Conservation (phyloP, 2,113 vertebrate genomes). For the Morone chrysops region DNA sequence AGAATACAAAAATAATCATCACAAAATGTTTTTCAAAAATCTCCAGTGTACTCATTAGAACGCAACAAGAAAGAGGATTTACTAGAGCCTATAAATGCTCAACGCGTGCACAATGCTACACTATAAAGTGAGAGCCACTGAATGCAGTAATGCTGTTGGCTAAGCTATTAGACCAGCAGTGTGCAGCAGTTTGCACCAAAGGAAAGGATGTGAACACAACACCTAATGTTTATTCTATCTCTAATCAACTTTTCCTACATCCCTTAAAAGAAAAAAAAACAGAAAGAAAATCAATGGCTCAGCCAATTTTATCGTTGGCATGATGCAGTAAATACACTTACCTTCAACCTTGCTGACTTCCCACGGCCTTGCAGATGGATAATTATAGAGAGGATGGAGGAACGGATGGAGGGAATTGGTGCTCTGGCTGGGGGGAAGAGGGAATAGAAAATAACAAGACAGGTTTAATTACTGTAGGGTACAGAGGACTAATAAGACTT, state of each 20-base stretch:
- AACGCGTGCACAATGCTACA: background rate
- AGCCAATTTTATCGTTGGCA: slow-evolving; percentile 79
- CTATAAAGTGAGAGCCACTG: background rate
- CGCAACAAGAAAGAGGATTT: background rate
- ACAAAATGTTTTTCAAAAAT: background rate
- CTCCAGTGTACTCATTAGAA: slow-evolving; percentile 25
- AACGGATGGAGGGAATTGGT: slow-evolving; percentile 8
- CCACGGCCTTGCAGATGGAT: slow-evolving; percentile 67
- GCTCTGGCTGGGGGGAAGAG: slow-evolving; percentile 36
- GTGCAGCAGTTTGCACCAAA: slow-evolving; percentile 3
- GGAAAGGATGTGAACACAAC: slow-evolving; percentile 62
- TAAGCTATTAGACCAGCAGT: slow-evolving; percentile 4
- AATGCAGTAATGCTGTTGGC: background rate
- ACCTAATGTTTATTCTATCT: slow-evolving; percentile 82
- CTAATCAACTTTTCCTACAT: slow-evolving; percentile 80
- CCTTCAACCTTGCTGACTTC: slow-evolving; percentile 71
- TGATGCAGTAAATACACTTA: slow-evolving; percentile 84
- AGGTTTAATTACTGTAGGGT: slow-evolving; percentile 50
- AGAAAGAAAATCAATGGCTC: slow-evolving; percentile 79
- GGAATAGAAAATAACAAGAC: slow-evolving; percentile 62
- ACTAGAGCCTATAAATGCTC: background rate
- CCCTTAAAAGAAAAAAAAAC: slow-evolving; percentile 49
- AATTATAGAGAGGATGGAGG: slow-evolving; percentile 58
- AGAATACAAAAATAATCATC: slow-evolving; percentile 7
- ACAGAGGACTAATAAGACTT: slow-evolving; percentile 44